phyloP scores from a whole-genome alignment of 1,140 invertebrate genomes.

The Antheraea mylitta region DNA sequence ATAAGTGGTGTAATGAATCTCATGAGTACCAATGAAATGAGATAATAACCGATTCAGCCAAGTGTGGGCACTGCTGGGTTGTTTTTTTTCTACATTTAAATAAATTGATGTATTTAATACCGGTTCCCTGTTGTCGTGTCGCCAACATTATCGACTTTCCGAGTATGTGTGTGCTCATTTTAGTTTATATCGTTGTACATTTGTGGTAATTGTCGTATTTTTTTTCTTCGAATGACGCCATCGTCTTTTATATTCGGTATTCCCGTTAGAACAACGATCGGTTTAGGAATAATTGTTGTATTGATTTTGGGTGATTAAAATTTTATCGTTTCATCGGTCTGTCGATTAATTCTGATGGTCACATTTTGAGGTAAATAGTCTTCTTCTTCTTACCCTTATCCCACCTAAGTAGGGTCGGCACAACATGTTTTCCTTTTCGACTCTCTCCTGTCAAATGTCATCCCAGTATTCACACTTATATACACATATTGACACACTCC shows the following conservation, averaged over 20 bases:
- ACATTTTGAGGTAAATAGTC: no score
- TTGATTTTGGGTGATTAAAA: background rate
- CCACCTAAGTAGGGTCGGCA: no score
- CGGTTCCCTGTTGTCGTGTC: slow-evolving; percentile 56
- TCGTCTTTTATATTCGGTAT: slow-evolving; percentile 30
- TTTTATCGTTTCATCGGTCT: background rate
- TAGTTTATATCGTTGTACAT: background rate
- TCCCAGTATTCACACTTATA: no score
- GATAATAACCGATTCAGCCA: slow-evolving; percentile 64
- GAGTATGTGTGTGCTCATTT: slow-evolving; percentile 3
- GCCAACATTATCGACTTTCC: slow-evolving; percentile 32
- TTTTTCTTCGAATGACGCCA: slow-evolving; percentile 40
- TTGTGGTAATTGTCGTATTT: slow-evolving; percentile 34
- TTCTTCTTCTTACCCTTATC: no score
- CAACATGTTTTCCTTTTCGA: no score
- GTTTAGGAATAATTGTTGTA: background rate
- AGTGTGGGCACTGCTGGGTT: slow-evolving; percentile 63
- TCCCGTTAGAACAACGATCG: background rate
- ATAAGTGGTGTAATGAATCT: slow-evolving; percentile 72
- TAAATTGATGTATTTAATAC: slow-evolving; percentile 62
- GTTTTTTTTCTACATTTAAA: slow-evolving; percentile 31
- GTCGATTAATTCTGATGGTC: background rate
- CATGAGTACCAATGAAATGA: slow-evolving; percentile 60
- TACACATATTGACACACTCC: no score
- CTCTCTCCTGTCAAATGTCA: no score